Evolutionary conservation across 1,140 invertebrate species (phyloP).

Genomic region (Cydia splendana): DNA sequence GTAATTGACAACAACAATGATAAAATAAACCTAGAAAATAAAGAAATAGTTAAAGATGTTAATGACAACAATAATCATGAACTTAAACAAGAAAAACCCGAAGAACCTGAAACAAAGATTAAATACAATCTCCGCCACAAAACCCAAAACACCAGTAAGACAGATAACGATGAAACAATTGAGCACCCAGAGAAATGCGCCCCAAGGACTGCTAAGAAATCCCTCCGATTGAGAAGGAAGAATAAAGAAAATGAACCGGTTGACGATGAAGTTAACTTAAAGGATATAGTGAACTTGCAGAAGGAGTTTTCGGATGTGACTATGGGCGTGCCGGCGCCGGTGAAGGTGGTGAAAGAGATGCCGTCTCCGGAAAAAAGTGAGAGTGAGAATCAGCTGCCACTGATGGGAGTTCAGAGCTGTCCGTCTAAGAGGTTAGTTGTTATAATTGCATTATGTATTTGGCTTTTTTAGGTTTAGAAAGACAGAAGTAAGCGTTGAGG

Average conservation of each 20-base stretch:
- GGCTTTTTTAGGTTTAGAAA: constrained; percentile 1
- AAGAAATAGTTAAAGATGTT: not conserved
- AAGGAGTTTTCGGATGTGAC: constrained; percentile 66
- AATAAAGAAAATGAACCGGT: constrained; percentile 47
- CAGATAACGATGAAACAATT: not conserved
- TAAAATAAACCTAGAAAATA: not conserved
- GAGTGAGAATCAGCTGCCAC: constrained; percentile 58
- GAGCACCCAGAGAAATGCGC: constrained; percentile 39
- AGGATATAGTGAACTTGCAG: constrained; percentile 68
- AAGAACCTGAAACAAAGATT: not conserved
- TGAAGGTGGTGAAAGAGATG: constrained; percentile 56
- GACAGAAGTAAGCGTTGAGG: too few species aligned
- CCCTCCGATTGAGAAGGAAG: constrained; percentile 47
- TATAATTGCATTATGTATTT: not conserved
- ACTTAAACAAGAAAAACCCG: not conserved
- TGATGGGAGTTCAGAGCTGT: constrained; percentile 60
- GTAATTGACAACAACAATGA: not conserved
- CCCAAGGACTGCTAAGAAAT: constrained; percentile 46
- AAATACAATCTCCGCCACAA: constrained; percentile 29
- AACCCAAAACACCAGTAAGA: not conserved
- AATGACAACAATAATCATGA: not conserved
- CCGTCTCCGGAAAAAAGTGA: constrained; percentile 57
- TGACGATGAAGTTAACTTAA: constrained; percentile 49
- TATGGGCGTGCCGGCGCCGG: constrained; percentile 51
- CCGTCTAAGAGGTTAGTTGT: constrained; percentile 69